These are phyloP conservation scores for Drosophila insularis DNA, from an alignment of 1,140 invertebrate genomes.

Conservation along the genomic window DNA sequence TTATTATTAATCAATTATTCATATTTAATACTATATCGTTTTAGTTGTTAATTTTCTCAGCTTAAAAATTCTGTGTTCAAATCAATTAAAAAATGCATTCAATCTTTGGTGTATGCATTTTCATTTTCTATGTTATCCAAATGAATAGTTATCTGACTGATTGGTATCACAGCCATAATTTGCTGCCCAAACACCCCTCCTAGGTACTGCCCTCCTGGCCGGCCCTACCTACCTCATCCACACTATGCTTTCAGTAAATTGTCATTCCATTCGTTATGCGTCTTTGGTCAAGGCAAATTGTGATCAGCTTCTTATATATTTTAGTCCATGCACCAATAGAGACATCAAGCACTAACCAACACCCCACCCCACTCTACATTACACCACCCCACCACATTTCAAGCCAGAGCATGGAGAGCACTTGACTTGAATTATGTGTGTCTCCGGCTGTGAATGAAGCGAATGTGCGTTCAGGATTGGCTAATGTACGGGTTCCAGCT, in stretches of 20 bases:
- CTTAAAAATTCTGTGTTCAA: no score
- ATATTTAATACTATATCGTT: no score
- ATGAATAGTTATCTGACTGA: not conserved
- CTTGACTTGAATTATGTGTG: constrained; percentile 66
- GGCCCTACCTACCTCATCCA: not conserved
- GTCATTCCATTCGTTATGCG: not conserved
- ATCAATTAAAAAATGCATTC: no score
- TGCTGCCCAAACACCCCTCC: not conserved
- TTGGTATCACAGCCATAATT: constrained; percentile 2
- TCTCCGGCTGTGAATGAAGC: constrained; percentile 75
- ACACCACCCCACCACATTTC: not conserved
- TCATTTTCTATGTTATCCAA: not conserved
- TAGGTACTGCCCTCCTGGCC: not conserved
- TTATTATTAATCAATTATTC: no score
- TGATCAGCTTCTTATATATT: constrained; percentile 49
- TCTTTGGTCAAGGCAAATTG: constrained; percentile 43
- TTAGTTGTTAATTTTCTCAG: no score
- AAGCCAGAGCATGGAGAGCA: not conserved
- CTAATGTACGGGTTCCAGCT: constrained; percentile 63
- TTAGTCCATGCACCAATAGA: constrained; percentile 67
- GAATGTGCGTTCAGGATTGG: constrained; percentile 76
- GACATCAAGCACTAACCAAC: constrained; percentile 64
- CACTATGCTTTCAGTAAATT: not conserved
- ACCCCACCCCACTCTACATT: not conserved
- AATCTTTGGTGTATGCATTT: not conserved